Evolutionary conservation across 2,797 vertebrate species (phyloP).

Genomic region (Rhyacichthys aspro): DNA sequence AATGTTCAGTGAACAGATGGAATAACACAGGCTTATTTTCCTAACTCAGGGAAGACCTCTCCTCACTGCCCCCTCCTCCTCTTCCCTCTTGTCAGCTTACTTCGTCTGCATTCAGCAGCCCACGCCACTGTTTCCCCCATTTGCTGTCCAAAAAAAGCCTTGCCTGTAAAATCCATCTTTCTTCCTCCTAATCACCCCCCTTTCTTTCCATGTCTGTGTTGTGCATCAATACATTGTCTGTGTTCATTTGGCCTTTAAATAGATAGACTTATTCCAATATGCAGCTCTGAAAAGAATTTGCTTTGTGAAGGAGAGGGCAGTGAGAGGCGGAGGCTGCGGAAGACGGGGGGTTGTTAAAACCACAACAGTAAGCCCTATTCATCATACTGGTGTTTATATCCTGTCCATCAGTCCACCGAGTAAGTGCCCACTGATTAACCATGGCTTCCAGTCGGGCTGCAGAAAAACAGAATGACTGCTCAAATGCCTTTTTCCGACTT

Average conservation of each 20-base stretch:
- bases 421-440: slow-evolving; percentile 69
- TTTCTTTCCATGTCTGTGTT: slow-evolving; percentile 64
- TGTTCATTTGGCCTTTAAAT: slow-evolving; percentile 81
- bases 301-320: slow-evolving; percentile 73
- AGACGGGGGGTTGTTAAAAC: slow-evolving; percentile 53
- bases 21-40: slow-evolving; percentile 71
- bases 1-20: slow-evolving; percentile 61
- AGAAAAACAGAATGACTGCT: slow-evolving; percentile 21
- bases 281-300: slow-evolving; percentile 70
- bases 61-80: slow-evolving; percentile 27
- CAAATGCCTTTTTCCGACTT: slow-evolving; percentile 28
- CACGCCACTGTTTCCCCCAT: slow-evolving; percentile 57
- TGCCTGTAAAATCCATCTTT: slow-evolving; percentile 76
- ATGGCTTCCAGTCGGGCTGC: slow-evolving; percentile 36
- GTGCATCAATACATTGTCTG: slow-evolving; percentile 77
- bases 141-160: slow-evolving; percentile 71
- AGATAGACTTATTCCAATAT: slow-evolving; percentile 76
- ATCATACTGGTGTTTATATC: slow-evolving; percentile 76
- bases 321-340: slow-evolving; percentile 44
- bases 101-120: slow-evolving; percentile 63
- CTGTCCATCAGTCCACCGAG: slow-evolving; percentile 54
- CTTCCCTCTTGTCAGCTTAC: slow-evolving; percentile 54
- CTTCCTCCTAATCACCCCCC: slow-evolving; percentile 28
- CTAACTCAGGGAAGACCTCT: slow-evolving; percentile 65
- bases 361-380: slow-evolving; percentile 75